Evolutionary conservation across 2,888 invertebrate genomes (phyloP).

Genomic region (Alloscopus bannaensis): DNA sequence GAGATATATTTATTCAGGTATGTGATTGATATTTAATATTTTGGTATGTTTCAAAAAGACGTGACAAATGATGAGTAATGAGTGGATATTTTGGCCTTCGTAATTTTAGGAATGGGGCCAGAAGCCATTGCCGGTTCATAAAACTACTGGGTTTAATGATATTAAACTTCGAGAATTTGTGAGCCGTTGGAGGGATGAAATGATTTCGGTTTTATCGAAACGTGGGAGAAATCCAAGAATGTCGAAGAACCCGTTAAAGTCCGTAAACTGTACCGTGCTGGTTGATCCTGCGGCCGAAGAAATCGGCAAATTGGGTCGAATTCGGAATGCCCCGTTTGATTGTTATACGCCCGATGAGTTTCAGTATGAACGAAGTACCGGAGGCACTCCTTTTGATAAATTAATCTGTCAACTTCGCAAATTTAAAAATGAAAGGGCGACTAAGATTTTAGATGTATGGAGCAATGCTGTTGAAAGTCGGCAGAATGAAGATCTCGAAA

Average conservation of each 20-base stretch:
- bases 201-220: too few species aligned
- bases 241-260: constrained; percentile 5
- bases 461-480: constrained; percentile 3
- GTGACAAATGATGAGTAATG: too few species aligned
- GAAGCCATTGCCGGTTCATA: constrained; percentile 38
- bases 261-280: constrained; percentile 55
- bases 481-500: background rate
- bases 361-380: background rate
- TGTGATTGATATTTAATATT: too few species aligned
- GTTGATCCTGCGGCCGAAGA: constrained; percentile 47
- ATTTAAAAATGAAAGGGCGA: constrained; percentile 3
- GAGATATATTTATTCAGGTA: constrained; percentile 72
- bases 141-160: constrained; percentile 28
- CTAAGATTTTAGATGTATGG: constrained; percentile 53
- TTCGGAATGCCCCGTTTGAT: constrained; percentile 51
- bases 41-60: too few species aligned
- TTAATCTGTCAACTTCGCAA: constrained; percentile 21
- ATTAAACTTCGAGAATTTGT: constrained; percentile 35
- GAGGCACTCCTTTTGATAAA: too few species aligned
- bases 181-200: constrained; percentile 54
- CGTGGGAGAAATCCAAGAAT: constrained; percentile 8
- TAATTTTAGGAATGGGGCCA: constrained; percentile 68
- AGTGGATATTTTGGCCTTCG: background rate
- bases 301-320: constrained; percentile 31
- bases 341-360: constrained; percentile 37